Evolutionary conservation across 2,113 vertebrate genomes (phyloP), one percentile per base, ranked within the genome.

Genomic region (Stomatorhinus ivindoensis): DNA sequence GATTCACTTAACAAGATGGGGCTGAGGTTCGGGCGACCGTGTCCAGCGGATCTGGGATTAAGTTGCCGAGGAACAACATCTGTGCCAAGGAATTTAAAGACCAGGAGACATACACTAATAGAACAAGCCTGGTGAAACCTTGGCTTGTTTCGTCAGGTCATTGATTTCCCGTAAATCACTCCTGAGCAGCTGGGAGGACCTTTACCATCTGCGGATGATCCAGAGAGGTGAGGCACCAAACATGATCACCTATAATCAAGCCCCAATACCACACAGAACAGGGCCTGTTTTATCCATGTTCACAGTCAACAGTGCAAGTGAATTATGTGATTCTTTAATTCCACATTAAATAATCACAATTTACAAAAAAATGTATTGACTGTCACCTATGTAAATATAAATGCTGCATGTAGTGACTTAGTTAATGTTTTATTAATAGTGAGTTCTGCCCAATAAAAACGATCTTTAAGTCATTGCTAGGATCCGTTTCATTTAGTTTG

Each of bases 91-190:
- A 44, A 55, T 55, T 46, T 55, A 53, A 87, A 44, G 35, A n/a
- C 27, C 31, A 10, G 53, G 83, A 46, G 89, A 21, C n/a, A 50
- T 3, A n/a, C 85, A n/a, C n/a, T 21, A 87, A 42, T n/a, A 80
- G 39, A 82, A 87, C 19, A 46, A 46, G 48, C 48, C 17, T 85
- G 44, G 69, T 31, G 48, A 47, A 35, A n/a, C 47, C 35, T 53
- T 7, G 65, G 50, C 35, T 90, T 90, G 76, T 50, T 82, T 53
- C 58, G 65, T 46, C 31, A 48, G 13, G 5, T 15, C 65, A 90
- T 80, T 55, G 85, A 90, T 87, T 86, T 48, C 48, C 19, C 15
- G 42, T 87, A 82, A 87, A 90, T 87, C 35, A 87, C 46, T 76
- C 24, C 10, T 53, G 85, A 42, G 84, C 50, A 27, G 69, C 48